Conservation (phyloP, 2,113 vertebrate genomes). For the Otis tarda region DNA sequence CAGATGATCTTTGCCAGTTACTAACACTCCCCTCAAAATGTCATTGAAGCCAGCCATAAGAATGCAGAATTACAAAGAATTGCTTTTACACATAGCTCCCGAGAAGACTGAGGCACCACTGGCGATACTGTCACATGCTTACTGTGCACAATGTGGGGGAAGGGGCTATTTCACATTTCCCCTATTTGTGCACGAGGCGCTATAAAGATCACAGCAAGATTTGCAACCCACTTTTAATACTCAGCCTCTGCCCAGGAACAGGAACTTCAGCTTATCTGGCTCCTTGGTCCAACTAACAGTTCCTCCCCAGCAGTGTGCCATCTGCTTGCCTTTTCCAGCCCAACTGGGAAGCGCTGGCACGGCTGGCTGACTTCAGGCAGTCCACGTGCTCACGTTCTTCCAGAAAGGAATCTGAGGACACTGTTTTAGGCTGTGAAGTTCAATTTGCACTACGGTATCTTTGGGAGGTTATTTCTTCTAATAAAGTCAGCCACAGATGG, state of each 20-base stretch:
- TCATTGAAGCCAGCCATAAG: neutral
- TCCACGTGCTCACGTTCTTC: neutral
- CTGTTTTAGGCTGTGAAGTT: neutral
- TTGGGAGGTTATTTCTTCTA: neutral
- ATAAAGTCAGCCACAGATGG: neutral
- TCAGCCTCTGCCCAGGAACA: neutral
- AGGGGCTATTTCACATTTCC: neutral
- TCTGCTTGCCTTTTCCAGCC: neutral
- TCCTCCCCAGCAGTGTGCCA: neutral
- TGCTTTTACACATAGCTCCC: neutral
- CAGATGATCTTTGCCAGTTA: neutral
- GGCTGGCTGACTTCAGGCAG: neutral
- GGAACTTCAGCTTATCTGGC: neutral
- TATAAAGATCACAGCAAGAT: neutral
- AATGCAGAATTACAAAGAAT: neutral
- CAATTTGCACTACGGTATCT: neutral
- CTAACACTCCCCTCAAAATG: neutral
- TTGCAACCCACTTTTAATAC: neutral
- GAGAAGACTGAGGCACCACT: neutral
- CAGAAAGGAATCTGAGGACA: neutral
- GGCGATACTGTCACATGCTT: neutral
- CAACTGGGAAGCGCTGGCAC: neutral
- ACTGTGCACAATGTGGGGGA: neutral
- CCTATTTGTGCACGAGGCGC: neutral
- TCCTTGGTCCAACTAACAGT: neutral